Evolutionary conservation across 2,888 invertebrate species (phyloP).

Genomic region (Deroplatys truncata): DNA sequence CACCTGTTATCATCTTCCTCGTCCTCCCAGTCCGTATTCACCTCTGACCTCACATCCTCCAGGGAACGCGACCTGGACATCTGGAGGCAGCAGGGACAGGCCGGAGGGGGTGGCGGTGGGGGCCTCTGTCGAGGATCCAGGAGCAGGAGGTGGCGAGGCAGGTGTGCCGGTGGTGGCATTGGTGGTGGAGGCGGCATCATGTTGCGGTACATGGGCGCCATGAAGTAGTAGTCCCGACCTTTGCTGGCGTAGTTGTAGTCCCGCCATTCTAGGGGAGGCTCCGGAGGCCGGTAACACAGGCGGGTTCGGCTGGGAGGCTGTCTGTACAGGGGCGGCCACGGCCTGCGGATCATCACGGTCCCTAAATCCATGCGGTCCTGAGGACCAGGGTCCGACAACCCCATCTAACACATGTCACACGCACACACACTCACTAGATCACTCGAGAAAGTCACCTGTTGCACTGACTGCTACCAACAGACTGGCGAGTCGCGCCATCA

Average conservation of each 20-base stretch:
- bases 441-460: background rate
- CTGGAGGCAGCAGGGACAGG: slow-evolving; percentile 36
- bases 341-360: slow-evolving; percentile 47
- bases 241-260: slow-evolving; percentile 35
- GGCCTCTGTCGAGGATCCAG: slow-evolving; percentile 38
- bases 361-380: slow-evolving; percentile 32
- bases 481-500: background rate
- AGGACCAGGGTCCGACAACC: background rate
- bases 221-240: slow-evolving; percentile 56
- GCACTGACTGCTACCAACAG: background rate
- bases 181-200: slow-evolving; percentile 57
- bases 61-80: slow-evolving; percentile 61
- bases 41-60: slow-evolving; percentile 66
- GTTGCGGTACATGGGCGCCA: slow-evolving; percentile 65
- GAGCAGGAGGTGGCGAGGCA: slow-evolving; percentile 41
- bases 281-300: slow-evolving; percentile 4
- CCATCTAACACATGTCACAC: background rate
- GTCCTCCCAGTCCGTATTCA: slow-evolving; percentile 58
- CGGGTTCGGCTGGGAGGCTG: slow-evolving; percentile 45
- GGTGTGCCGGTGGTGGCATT: slow-evolving; percentile 37
- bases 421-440: background rate
- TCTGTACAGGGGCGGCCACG: slow-evolving; percentile 63
- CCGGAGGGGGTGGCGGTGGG: slow-evolving; percentile 32
- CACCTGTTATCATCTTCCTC: slow-evolving; percentile 45
- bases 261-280: slow-evolving; percentile 8